Evolutionary conservation across 23 tunicate species (phyloP).

Genomic region (Styela clava): DNA sequence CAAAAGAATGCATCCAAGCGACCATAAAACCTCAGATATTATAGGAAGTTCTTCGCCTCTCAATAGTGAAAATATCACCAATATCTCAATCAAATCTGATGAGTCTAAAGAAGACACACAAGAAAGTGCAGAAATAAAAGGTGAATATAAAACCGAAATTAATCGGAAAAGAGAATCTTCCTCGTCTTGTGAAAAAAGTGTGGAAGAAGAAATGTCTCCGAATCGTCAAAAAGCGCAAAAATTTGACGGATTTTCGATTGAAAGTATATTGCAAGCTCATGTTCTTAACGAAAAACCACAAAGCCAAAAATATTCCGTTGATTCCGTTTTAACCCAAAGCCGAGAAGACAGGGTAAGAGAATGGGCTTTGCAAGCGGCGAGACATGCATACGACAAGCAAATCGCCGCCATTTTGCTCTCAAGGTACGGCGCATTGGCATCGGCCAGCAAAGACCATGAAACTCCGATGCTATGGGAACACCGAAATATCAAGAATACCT

Average conservation of each 20-base stretch:
- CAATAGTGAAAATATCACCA: not conserved
- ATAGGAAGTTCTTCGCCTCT: not conserved
- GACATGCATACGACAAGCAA: constrained; percentile 13
- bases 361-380: constrained; percentile 1
- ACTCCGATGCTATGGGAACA: not conserved
- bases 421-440: not conserved
- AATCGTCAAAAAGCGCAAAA: not conserved
- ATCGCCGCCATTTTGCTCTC: constrained; percentile 24
- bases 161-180: constrained; percentile 6
- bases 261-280: constrained; percentile 7
- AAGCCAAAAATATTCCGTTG: not conserved
- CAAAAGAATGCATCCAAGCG: too few species aligned
- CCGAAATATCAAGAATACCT: not conserved
- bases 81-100: not conserved
- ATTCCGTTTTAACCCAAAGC: not conserved
- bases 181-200: not conserved
- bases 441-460: not conserved
- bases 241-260: constrained; percentile 1
- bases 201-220: not conserved
- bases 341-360: constrained; percentile 6
- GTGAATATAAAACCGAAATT: not conserved
- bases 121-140: not conserved
- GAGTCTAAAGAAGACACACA: not conserved
- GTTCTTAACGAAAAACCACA: not conserved
- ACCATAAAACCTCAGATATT: not conserved